Evolutionary conservation across 1,140 invertebrate genomes (phyloP).

Genomic region (Brachionus asplanchnoidis): DNA sequence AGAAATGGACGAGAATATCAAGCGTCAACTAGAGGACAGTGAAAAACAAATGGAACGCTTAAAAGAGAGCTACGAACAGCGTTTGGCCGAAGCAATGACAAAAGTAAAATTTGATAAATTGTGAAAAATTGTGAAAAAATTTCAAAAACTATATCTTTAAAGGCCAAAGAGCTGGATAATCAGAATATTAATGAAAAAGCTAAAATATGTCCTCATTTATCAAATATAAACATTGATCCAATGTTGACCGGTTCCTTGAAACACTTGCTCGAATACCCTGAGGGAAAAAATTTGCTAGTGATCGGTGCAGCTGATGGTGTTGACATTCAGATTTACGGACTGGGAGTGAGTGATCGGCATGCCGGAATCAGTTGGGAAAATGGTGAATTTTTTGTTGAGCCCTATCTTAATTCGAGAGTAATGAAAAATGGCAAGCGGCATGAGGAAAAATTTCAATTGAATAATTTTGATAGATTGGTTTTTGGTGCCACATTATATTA

Average conservation of each 20-base stretch:
- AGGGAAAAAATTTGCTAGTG: slow-evolving; percentile 46
- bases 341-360: slow-evolving; percentile 61
- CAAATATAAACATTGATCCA: slow-evolving; percentile 64
- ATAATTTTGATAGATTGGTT: slow-evolving; percentile 62
- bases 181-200: slow-evolving; percentile 58
- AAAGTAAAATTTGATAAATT: slow-evolving; percentile 45
- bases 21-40: slow-evolving; percentile 58
- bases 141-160: background rate
- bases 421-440: slow-evolving; percentile 61
- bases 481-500: slow-evolving; percentile 38
- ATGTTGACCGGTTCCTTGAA: slow-evolving; percentile 61
- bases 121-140: background rate
- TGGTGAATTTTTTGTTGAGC: slow-evolving; percentile 59
- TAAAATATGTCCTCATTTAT: slow-evolving; percentile 60
- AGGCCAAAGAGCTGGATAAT: slow-evolving; percentile 39
- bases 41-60: slow-evolving; percentile 61
- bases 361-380: slow-evolving; percentile 57
- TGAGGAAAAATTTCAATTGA: slow-evolving; percentile 56
- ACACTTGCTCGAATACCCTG: slow-evolving; percentile 59
- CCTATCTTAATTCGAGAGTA: slow-evolving; percentile 54
- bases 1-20: slow-evolving; percentile 60
- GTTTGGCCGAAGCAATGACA: slow-evolving; percentile 53
- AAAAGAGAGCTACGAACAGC: slow-evolving; percentile 62
- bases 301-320: background rate
- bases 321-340: slow-evolving; percentile 39